Percentiles rank a stretch among this genome's conserved stretches.
These are phyloP conservation scores for Sandelia bainsii DNA, from an alignment of 2,797 vertebrate genomes.

Conservation along the genomic window DNA sequence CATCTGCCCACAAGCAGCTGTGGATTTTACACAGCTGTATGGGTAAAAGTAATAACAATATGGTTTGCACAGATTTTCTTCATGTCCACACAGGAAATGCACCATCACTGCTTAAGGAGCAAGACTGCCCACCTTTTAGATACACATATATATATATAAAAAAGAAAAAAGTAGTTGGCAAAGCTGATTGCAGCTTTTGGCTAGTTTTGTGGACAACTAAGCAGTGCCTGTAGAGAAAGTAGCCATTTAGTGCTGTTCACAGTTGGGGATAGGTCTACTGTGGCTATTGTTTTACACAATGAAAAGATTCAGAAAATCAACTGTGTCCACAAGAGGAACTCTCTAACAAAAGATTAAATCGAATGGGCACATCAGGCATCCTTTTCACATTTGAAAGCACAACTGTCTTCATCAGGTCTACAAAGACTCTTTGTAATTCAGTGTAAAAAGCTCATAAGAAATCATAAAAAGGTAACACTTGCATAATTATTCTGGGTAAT, in stretches of 20 bases:
- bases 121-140: slow-evolving; percentile 40
- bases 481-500: slow-evolving; percentile 82
- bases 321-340: slow-evolving; percentile 57
- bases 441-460: slow-evolving; percentile 82
- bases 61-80: slow-evolving; percentile 66
- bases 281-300: slow-evolving; percentile 64
- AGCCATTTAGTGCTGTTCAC: slow-evolving; percentile 80
- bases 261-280: slow-evolving; percentile 76
- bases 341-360: slow-evolving; percentile 67
- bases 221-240: slow-evolving; percentile 71
- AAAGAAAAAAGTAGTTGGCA: slow-evolving; percentile 57
- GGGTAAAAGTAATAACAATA: slow-evolving; percentile 51
- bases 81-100: slow-evolving; percentile 55
- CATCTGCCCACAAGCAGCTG: slow-evolving; percentile 62
- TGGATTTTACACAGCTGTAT: slow-evolving; percentile 47
- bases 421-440: slow-evolving; percentile 79
- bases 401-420: slow-evolving; percentile 66
- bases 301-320: slow-evolving; percentile 60
- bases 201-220: slow-evolving; percentile 65
- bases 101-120: slow-evolving; percentile 54
- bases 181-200: slow-evolving; percentile 73
- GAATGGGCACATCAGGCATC: slow-evolving; percentile 72
- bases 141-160: neutral
- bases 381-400: slow-evolving; percentile 82
- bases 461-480: slow-evolving; percentile 81